Conservation (phyloP, 2,113 vertebrate species). For the Boleophthalmus pectinirostris region DNA sequence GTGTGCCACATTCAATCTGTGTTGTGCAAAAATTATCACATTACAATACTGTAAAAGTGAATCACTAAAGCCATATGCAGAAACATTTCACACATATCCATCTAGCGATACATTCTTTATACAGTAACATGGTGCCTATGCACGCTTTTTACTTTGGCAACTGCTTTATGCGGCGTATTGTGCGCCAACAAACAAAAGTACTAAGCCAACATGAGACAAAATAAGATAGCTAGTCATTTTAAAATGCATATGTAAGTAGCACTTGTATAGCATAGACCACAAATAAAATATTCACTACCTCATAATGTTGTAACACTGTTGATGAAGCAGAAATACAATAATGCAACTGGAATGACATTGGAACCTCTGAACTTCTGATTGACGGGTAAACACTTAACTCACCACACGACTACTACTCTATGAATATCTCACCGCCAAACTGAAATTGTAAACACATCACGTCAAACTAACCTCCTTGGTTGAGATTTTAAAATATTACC, state of each 20-base stretch:
- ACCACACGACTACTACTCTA: background rate
- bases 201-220: background rate
- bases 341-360: background rate
- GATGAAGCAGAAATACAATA: background rate
- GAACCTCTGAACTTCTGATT: too few species aligned
- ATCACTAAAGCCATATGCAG: conserved; percentile 6
- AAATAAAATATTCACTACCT: background rate
- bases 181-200: background rate
- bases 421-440: background rate
- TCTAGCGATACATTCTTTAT: background rate
- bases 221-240: background rate
- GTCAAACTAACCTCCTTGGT: too few species aligned
- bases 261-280: background rate
- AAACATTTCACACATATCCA: background rate
- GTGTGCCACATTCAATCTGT: background rate
- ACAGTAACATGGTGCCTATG: background rate
- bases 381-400: too few species aligned
- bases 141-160: background rate
- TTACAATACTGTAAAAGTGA: conserved; percentile 1
- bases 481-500: too few species aligned
- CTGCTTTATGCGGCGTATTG: background rate
- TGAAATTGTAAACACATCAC: too few species aligned
- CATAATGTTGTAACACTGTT: background rate
- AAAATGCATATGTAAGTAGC: background rate
- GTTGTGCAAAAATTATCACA: conserved; percentile 12